Evolutionary conservation across 2,113 vertebrate genomes (phyloP), one percentile per base, ranked within the genome.

Genomic region (Etheostoma cragini): DNA sequence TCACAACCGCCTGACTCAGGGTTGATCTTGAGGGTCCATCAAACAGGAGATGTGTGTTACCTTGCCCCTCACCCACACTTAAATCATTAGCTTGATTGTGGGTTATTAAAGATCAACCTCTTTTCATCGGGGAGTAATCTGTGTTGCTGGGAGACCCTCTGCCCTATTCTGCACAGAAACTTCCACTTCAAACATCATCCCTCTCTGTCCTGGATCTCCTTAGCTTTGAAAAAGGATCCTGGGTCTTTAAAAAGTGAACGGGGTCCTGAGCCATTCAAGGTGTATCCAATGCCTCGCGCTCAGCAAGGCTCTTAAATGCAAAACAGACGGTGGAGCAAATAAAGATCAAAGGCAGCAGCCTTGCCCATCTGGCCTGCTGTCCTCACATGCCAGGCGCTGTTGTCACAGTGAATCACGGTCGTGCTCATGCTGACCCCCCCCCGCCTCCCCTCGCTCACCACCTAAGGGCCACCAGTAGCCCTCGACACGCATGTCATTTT

Each of bases 281-380:
- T 94, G 91, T 93, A 94, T 95, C 93, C 92, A 91, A 92, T 94
- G 92, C 92, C 92, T 89, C 61, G 73, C 64, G 90, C 92, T 95
- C 94, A 91, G 92, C 91, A 83, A 87, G 89, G 90, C 93, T 92
- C 92, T 91, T 87, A 95, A 95, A 96, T 93, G 85, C 93, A 94
- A 94, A 96, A 92, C 94, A 95, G 95, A 95, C 94, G 84, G 90
- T 84, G 84, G 72, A 87, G 93, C 90, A 93, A 93, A 91, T 92
- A 85, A 91, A 95, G 93, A 96, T 96, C 94, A 96, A 95, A 96
- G 94, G 87, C 81, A 81, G 90, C 78, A 81, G 80, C 65, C 86
- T 83, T 77, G 76, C 90, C 88, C 70, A 89, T 85, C 90, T 83
- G 86, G 90, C 89, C 90, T 77, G 92, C 91, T 94, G 93, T 93